These are phyloP conservation scores for Luehdorfia chinensis DNA, from an alignment of 1,140 invertebrate species.

Conservation along the genomic window DNA sequence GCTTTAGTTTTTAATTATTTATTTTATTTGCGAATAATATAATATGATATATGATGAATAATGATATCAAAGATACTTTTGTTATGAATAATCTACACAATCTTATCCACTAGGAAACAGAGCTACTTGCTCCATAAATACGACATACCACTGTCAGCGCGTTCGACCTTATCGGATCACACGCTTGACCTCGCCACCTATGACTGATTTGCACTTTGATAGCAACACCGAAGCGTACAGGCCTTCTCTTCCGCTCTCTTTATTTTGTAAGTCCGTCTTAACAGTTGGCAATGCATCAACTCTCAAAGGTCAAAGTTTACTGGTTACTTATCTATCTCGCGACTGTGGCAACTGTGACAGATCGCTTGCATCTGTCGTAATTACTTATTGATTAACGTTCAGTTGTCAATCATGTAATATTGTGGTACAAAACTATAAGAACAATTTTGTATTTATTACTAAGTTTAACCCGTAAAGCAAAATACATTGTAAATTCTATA, in stretches of 20 bases:
- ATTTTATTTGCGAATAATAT: too few relatives aligned
- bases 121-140: constrained; percentile 39
- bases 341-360: constrained; percentile 37
- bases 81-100: too few relatives aligned
- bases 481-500: too few relatives aligned
- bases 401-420: constrained; percentile 38
- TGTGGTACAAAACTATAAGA: too few relatives aligned
- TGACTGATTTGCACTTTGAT: constrained; percentile 55
- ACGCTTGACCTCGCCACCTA: constrained; percentile 47
- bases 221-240: constrained; percentile 25
- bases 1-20: too few relatives aligned
- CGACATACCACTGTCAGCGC: constrained; percentile 40
- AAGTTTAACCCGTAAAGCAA: too few relatives aligned
- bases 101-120: constrained; percentile 35
- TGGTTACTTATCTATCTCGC: constrained; percentile 23
- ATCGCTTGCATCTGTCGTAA: constrained; percentile 34
- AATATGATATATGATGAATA: too few relatives aligned
- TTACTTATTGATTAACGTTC: constrained; percentile 35
- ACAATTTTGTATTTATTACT: too few relatives aligned
- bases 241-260: constrained; percentile 12
- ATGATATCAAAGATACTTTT: too few relatives aligned
- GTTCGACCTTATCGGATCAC: constrained; percentile 39
- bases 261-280: not conserved
- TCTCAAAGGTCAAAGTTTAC: constrained; percentile 17
- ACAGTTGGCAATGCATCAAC: not conserved